Evolutionary conservation across 2,888 invertebrate species (phyloP).

Genomic region (Polia nebulosa): DNA sequence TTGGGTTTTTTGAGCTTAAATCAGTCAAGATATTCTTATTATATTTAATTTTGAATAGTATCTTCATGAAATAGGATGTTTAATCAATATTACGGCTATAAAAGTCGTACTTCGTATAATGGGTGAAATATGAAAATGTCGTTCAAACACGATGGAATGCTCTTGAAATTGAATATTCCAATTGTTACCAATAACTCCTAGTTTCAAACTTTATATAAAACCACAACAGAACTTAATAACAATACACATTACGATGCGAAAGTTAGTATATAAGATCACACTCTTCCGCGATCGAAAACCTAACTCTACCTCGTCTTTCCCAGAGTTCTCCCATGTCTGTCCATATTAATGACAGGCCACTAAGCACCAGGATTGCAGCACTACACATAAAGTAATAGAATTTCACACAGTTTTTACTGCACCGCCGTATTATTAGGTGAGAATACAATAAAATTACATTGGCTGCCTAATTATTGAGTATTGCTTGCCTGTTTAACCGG

Average conservation of each 20-base stretch:
- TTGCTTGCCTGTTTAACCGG: slow-evolving; percentile 39
- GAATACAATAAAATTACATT: slow-evolving; percentile 65
- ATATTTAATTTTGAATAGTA: neutral
- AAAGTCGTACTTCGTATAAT: neutral
- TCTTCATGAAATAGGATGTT: neutral
- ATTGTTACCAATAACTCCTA: too few relatives aligned
- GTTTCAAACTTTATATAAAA: neutral
- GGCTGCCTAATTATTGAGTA: slow-evolving; percentile 42
- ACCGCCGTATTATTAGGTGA: slow-evolving; percentile 51
- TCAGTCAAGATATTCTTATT: slow-evolving; percentile 9
- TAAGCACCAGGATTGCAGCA: slow-evolving; percentile 50
- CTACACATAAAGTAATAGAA: slow-evolving; percentile 44
- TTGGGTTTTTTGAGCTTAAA: slow-evolving; percentile 16
- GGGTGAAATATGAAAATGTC: neutral
- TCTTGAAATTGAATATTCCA: too few relatives aligned
- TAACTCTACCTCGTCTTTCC: slow-evolving; percentile 17
- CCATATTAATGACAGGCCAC: slow-evolving; percentile 48
- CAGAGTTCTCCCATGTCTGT: slow-evolving; percentile 59
- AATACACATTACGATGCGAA: slow-evolving; percentile 5
- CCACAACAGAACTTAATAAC: neutral
- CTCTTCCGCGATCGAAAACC: slow-evolving; percentile 51
- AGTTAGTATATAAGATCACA: slow-evolving; percentile 20
- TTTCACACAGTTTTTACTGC: slow-evolving; percentile 63
- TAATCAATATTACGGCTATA: too few relatives aligned
- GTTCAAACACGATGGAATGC: neutral